phyloP scores from a whole-genome alignment of 2,113 vertebrate genomes.

The Malurus cyaneus region DNA sequence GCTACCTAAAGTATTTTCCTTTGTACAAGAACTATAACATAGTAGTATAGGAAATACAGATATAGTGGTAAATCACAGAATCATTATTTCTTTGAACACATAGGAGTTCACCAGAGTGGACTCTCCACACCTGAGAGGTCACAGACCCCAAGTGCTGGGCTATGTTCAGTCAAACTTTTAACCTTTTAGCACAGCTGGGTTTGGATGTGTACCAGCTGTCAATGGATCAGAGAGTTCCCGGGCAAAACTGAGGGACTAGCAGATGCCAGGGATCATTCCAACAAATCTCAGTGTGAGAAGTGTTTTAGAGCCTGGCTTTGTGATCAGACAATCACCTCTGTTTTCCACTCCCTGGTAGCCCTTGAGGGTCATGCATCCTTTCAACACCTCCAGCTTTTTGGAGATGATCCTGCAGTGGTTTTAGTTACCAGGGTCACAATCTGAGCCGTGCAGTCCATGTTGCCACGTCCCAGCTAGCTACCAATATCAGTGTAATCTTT shows the following conservation, averaged over 20 bases:
- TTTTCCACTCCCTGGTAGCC: neutral
- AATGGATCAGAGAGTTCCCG: rapidly evolving
- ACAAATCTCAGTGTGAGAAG: neutral
- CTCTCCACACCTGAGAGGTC: too few species aligned
- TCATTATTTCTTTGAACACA: neutral
- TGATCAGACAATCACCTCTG: neutral
- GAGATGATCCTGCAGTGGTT: neutral
- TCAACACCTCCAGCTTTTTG: neutral
- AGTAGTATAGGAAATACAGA: neutral
- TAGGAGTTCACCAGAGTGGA: neutral
- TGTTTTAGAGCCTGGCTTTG: neutral
- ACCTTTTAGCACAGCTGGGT: neutral
- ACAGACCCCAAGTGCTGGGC: too few species aligned
- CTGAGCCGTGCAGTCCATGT: neutral
- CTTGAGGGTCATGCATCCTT: neutral
- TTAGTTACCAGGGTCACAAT: rapidly evolving
- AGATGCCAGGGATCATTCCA: neutral
- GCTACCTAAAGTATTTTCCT: neutral
- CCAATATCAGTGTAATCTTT: neutral
- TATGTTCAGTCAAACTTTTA: neutral
- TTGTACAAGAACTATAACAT: neutral
- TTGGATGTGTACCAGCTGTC: neutral
- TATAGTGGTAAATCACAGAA: rapidly evolving
- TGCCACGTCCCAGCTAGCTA: neutral
- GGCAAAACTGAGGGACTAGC: neutral